A percentile compares a stretch with the other conserved stretches of the same genome.
These are phyloP conservation scores for Ochropleura leucogaster DNA, from an alignment of 2,888 invertebrate species.

Conservation along the genomic window DNA sequence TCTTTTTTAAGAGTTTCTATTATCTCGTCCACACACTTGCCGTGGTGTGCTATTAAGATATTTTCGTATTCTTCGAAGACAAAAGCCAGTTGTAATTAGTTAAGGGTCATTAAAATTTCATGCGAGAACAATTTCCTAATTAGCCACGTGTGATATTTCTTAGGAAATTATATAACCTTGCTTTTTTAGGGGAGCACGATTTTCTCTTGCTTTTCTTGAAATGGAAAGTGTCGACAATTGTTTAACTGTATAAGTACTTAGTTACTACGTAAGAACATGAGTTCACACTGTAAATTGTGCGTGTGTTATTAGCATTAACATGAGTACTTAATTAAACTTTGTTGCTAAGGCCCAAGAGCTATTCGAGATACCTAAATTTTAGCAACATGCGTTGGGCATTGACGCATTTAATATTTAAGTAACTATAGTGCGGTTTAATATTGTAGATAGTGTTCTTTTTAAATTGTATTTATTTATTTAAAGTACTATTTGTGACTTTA, in stretches of 20 bases:
- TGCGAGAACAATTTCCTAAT: conserved; percentile 63
- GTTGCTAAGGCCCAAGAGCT: background rate
- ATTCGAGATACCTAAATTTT: background rate
- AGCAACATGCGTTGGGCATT: too few relatives aligned
- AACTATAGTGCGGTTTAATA: background rate
- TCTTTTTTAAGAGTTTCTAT: conserved; percentile 34
- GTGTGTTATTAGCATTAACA: conserved; percentile 25
- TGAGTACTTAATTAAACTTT: background rate
- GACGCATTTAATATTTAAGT: background rate
- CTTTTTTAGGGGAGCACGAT: conserved; percentile 33
- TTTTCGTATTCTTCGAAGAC: conserved; percentile 45
- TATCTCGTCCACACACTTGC: conserved; percentile 27
- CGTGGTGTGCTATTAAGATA: conserved; percentile 45
- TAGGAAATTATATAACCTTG: conserved; percentile 52
- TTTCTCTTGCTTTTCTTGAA: conserved; percentile 60
- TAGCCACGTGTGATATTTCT: conserved; percentile 58
- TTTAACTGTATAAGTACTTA: conserved; percentile 17
- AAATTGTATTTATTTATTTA: too few relatives aligned
- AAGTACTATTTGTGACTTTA: too few relatives aligned
- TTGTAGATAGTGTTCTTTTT: background rate
- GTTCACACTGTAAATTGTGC: conserved; percentile 17
- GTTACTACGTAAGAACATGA: conserved; percentile 1
- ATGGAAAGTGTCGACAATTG: conserved; percentile 66
- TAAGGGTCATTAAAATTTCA: conserved; percentile 67
- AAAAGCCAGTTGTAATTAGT: conserved; percentile 56